Conservation (phyloP, 2,113 vertebrate species). For the Apodemus sylvaticus region DNA sequence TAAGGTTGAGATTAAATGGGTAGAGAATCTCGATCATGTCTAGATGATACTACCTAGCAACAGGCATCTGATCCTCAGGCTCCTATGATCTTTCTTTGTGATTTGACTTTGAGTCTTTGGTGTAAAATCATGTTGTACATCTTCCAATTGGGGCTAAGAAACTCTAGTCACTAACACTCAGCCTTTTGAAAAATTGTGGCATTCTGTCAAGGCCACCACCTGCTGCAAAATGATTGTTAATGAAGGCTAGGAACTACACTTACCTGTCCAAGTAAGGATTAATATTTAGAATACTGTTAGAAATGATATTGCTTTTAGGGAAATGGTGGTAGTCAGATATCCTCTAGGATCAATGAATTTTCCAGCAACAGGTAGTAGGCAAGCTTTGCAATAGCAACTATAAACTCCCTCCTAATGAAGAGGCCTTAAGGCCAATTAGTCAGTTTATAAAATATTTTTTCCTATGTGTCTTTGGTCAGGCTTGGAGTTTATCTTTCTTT, state of each 20-base stretch:
- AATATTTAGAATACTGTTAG: no score
- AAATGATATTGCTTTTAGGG: no score
- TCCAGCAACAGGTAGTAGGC: not conserved
- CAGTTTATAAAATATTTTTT: not conserved
- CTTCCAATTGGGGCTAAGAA: not conserved
- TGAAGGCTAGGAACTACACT: not conserved
- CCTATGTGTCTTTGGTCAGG: not conserved
- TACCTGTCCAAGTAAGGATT: not conserved
- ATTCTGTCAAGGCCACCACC: not conserved
- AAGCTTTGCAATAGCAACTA: not conserved
- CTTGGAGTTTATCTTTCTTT: not conserved
- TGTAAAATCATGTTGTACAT: not conserved
- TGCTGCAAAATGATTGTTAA: not conserved
- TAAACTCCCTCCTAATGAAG: not conserved
- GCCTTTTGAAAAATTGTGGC: not conserved
- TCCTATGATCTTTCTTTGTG: not conserved
- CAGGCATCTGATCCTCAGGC: not conserved
- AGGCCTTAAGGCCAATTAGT: not conserved
- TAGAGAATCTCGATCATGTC: not conserved
- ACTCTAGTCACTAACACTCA: not conserved
- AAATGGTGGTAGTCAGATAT: no score
- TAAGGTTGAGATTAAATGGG: not conserved
- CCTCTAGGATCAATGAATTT: no score
- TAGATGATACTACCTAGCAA: not conserved
- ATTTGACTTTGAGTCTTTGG: not conserved